A percentile compares a stretch with the other conserved stretches of the same genome.
These are phyloP conservation scores for Acleris holmiana DNA, from an alignment of 2,888 invertebrate species.

Conservation along the genomic window DNA sequence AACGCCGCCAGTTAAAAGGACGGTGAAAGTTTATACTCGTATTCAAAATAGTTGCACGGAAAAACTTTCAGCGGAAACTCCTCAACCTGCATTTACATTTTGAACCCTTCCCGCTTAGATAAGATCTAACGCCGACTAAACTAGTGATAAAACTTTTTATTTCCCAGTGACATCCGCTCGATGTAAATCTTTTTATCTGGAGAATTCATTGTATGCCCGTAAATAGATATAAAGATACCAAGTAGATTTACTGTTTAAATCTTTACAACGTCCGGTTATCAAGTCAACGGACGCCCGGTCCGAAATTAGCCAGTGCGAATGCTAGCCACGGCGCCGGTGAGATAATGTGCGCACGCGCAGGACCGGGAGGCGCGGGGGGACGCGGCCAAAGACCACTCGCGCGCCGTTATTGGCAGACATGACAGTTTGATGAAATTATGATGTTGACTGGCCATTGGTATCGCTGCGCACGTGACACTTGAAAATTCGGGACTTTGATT, in stretches of 20 bases:
- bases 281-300: conserved; percentile 70
- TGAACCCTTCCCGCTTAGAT: neutral
- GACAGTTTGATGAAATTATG: neutral
- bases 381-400: neutral
- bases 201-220: conserved; percentile 10
- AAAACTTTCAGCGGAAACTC: no score
- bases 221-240: conserved; percentile 30
- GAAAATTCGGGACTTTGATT: no score
- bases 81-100: neutral
- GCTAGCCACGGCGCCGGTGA: conserved; percentile 62
- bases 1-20: no score
- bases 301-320: conserved; percentile 77
- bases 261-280: conserved; percentile 71
- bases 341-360: conserved; percentile 46
- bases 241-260: conserved; percentile 54
- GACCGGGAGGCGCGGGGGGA: conserved; percentile 4
- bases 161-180: conserved; percentile 24
- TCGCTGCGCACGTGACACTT: neutral
- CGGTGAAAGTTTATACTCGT: no score
- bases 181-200: conserved; percentile 30
- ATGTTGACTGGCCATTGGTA: neutral
- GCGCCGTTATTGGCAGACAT: neutral
- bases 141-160: conserved; percentile 23
- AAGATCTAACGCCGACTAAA: neutral
- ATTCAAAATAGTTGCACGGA: no score